Percentiles rank a stretch among this genome's conserved stretches.
These are phyloP conservation scores for Pristis pectinata DNA, from an alignment of 2,797 vertebrate species.

Conservation along the genomic window DNA sequence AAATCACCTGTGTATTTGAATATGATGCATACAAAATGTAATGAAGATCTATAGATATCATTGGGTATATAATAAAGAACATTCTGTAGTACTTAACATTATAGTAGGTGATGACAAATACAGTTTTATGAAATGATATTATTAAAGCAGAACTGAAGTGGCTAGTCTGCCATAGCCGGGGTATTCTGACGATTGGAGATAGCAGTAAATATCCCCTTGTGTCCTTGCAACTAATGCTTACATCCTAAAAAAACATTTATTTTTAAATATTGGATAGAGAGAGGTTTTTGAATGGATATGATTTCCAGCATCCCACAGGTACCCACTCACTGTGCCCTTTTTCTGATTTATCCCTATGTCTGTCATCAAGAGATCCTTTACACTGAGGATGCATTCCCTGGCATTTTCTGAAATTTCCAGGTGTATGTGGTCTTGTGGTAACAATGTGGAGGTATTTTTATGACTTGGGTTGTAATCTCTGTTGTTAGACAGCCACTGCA, in stretches of 20 bases:
- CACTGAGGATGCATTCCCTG: background rate
- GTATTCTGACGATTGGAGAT: background rate
- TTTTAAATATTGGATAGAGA: background rate
- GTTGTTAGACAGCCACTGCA: no score
- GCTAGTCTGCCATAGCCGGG: background rate
- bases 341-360: background rate
- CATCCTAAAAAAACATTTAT: background rate
- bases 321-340: no score
- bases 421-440: background rate
- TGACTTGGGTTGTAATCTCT: background rate
- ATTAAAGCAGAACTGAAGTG: background rate
- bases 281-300: background rate
- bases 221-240: background rate
- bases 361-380: background rate
- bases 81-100: background rate
- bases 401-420: background rate
- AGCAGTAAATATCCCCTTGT: background rate
- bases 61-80: background rate
- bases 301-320: background rate
- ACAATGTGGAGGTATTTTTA: background rate
- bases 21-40: background rate
- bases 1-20: background rate
- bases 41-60: background rate
- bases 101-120: background rate
- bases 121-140: background rate